Base-by-base conservation (phyloP, 2,888 invertebrate genomes). In the Thalpophila matura region DNA sequence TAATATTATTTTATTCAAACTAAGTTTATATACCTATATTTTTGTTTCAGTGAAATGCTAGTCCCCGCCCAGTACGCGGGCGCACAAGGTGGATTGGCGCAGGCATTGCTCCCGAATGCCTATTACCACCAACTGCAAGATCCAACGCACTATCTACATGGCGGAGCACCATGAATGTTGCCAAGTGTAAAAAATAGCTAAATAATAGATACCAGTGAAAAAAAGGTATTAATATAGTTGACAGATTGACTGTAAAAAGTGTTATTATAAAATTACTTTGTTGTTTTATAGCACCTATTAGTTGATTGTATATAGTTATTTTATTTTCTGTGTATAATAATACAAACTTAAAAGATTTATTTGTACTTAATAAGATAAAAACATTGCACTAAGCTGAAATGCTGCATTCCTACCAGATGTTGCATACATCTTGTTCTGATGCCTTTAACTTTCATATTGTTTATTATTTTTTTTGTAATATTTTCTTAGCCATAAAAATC, bases 71-170 rank as follows among this genome's bases (percentile, higher is more conserved):
- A 95, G 50, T 95, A 95, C 61, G 91, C 92, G 0, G 92, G 93
- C 0, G 87, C 90, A 0, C 94, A 94, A 71, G 86, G 88, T 0
- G 90, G 91, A 1, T 64, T 94, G 10, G 88, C 92, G 1, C 94
- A 94, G 50, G 90, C 92, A 0, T 80, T 95, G 38, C 80, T 95
- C 0, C 94, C 94, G 3, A 94, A 93, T 75, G 89, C 92, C 1
- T 95, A 95, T 61, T 95, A 94, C 69, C 93, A 92, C 37, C 94
- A 94, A 58, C 83, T 94, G 1, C 94, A 94, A 74, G 94, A 94
- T 35, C 90, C 93, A 1, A 79, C 91, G 0, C 93, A 94, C 54
- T 94, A 93, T 58, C 72, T 93, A 6, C 93, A 93, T 33, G 88
- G 90, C 26, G 89, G 87, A 31, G 87, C 86, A 29, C 86, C 90